phyloP scores from a whole-genome alignment of 2,797 vertebrate species.

The Platalea minor region DNA sequence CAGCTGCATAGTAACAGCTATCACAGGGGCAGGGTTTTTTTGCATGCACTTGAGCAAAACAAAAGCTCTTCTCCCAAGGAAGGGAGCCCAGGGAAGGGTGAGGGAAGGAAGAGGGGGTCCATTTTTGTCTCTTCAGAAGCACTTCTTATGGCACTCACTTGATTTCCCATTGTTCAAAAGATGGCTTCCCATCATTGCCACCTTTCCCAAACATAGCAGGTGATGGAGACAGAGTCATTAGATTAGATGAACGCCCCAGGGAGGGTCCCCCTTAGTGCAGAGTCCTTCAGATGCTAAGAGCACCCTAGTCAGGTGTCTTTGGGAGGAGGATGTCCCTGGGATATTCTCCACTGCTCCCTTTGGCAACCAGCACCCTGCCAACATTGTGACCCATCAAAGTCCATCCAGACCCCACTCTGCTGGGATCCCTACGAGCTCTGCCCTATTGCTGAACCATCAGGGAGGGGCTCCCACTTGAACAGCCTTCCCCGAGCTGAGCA shows the following conservation, averaged over 20 bases:
- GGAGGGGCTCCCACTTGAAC: neutral
- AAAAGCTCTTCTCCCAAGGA: neutral
- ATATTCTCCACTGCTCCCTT: neutral
- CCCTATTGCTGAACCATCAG: neutral
- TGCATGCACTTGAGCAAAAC: neutral
- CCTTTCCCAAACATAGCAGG: neutral
- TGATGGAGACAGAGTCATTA: neutral
- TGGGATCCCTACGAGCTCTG: neutral
- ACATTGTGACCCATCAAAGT: fast-evolving
- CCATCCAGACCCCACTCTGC: neutral
- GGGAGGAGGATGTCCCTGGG: neutral
- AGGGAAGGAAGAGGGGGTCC: neutral
- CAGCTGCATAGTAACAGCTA: neutral
- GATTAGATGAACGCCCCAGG: fast-evolving
- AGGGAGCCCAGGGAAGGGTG: neutral
- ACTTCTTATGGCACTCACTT: fast-evolving
- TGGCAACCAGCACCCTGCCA: neutral
- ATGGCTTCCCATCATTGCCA: neutral
- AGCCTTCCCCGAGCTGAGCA: neutral
- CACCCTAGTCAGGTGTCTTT: neutral
- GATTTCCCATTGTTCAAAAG: neutral
- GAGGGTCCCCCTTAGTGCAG: no score
- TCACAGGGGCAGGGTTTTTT: neutral
- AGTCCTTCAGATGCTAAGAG: neutral
- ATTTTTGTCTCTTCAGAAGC: neutral